Base-by-base conservation (phyloP, 2,113 vertebrate species). In the Chionis minor region DNA sequence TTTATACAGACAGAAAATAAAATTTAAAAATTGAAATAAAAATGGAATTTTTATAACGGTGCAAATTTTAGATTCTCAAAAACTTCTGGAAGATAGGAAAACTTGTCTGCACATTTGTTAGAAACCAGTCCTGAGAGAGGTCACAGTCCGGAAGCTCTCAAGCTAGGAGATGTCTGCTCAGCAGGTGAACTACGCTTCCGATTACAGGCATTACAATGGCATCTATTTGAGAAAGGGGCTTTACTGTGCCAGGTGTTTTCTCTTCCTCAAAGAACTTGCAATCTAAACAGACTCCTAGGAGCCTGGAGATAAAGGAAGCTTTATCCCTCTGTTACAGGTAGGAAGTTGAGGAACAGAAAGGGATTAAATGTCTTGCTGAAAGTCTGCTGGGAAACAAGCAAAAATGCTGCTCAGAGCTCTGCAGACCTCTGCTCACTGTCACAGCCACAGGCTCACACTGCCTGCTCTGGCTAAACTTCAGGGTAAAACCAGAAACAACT, bases 201-300 rank as follows among this genome's bases (percentile, higher is more conserved):
- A 71, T 86, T 81, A 88, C 92, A 90, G 82, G 75, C 44, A 70
- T 78, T 71, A 47, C 0, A 90, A 90, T 38, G 63, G 75, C 59
- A 92, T 11, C 79, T 18, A 14, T 33, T 1, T 55, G 79, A 86
- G 88, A 88, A 63, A 80, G 90, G 63, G 47, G 74, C 80, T 80
- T 67, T 32, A 3, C 82, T n/a, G 47, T 55, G 92, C 95, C 92
- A 96, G 82, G 72, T 94, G 94, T 78, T 92, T 92, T 86, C 94
- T 77, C 80, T 66, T 73, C 85, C 88, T 86, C 70, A 65, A 17
- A 91, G 62, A 90, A 52, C 44, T 6, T 56, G 3, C 92, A 90
- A 91, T 63, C 89, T 56, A 72, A 92, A 81, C 81, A 85, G 73
- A 20, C 65, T 55, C 47, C 73, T 38, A 61, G 73, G 66, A 92